Base-by-base conservation (phyloP, 2,888 invertebrate genomes). In the Cosmia trapezina region DNA sequence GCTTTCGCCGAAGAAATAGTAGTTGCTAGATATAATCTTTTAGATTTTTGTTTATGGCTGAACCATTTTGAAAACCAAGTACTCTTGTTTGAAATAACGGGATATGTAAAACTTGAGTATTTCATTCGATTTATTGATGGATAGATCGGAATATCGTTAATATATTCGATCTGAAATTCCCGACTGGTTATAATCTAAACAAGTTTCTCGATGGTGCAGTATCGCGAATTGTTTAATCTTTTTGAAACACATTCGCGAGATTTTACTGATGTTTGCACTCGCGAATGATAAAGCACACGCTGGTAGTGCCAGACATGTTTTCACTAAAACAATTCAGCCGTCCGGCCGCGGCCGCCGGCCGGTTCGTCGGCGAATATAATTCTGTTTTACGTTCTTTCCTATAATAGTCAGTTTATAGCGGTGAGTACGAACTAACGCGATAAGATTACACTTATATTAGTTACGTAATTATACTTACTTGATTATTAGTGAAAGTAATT, bases 281-380 rank as follows among this genome's bases (percentile, higher is more conserved):
- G 89, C 89, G 89, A 94, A 92, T 93, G 94, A 94, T 94, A 93
- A 87, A 93, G 90, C 89, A 89, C 94, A 93, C 85, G 80, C 89
- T 86, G 90, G 87, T 88, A 85, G 85, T 83, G 85, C 89, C 89
- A 89, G 89, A 89, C 87, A 86, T 91, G 89, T 91, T 93, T 91
- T 87, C 84, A 87, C 87, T 89, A 89, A 90, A 91, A 90, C 91
- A 90, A 90, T 90, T 81, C 82, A 83, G 85, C 80, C 81, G 73
- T 81, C 82, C 73, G 81, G 77, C 70, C 72, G 75, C 81, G 73
- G 80, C 82, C 73, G 81, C n/a, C n/a, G n/a, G 77, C 70, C 72
- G 75, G 84, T 85, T 81, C 70, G 78, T 78, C 73, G 74, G 82
- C 77, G 76, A 87, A 87, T 85, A 83, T 84, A 87, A 87, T 88